Base-by-base conservation (phyloP, 2,888 invertebrate genomes). In the Phalangium opilio region DNA sequence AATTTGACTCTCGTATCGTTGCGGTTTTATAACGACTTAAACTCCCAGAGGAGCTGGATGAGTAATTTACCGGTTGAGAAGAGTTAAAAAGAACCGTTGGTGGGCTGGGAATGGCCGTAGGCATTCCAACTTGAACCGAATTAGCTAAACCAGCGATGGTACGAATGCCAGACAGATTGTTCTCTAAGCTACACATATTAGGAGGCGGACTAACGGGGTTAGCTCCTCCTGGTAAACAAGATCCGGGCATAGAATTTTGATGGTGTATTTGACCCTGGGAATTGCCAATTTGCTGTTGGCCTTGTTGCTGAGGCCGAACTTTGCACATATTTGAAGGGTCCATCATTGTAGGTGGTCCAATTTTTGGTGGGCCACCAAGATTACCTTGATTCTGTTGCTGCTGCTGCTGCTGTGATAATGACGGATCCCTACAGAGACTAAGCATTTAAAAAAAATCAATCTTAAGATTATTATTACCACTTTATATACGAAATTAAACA, bases 291-390 rank as follows among this genome's bases (percentile, higher is more conserved):
- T 50, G 56, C 50, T 50, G 50, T 43, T 61, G 60, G n/a, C n/a
- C n/a, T 57, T 84, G 75, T 67, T 85, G 87, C 65, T 87, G 85
- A 48, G 84, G 84, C 67, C 85, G 84, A 60, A 84, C 84, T 75
- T 78, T 64, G 57, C 67, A 66, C 14, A 67, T 64, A 52, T 66
- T 67, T 45, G 59, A 60, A 43, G 63, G 63, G 48, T 64, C 63
- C 11, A 52, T 41, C 34, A 14, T 43, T 45, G 49, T 52, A 14
- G 45, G 33, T 4, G 27, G 27, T 27, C 27, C 27, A 4, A 27
- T 27, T 27, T 27, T 27, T 4, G 27, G 27, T 27, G 27, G 27
- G 27, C 27, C 27, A 7, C 27, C 27, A 4, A 27, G 4, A 27
- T 27, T 27, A 7, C 5, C 27, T 27, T 27, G 27, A 27, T 27